Conservation (phyloP, 2,888 invertebrate species). For the Steinernema scapterisci region DNA sequence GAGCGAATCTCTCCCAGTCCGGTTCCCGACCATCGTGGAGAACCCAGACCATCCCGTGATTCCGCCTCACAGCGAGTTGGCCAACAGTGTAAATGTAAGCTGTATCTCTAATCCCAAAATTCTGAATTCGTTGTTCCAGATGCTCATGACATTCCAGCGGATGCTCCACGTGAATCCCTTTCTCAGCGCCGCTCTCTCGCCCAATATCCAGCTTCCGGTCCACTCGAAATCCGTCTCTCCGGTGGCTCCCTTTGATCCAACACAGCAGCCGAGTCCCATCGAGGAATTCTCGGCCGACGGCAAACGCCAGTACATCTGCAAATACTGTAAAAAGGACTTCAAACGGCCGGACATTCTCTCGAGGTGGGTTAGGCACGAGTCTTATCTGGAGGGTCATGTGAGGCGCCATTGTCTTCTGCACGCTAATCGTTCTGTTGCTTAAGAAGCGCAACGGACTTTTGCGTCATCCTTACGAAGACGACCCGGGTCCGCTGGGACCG, state of each 20-base stretch:
- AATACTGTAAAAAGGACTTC: conserved; percentile 62
- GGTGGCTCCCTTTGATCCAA: conserved; percentile 29
- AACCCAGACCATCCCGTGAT: background rate
- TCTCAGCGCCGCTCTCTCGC: background rate
- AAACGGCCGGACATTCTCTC: conserved; percentile 63
- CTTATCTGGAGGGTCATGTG: conserved; percentile 20
- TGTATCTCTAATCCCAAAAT: background rate
- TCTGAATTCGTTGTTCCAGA: background rate
- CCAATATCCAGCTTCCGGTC: conserved; percentile 1
- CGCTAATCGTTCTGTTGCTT: background rate
- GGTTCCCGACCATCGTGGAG: conserved; percentile 20
- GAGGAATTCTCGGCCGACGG: conserved; percentile 33
- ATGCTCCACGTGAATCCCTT: conserved; percentile 7
- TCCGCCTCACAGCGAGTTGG: background rate
- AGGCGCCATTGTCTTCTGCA: conserved; percentile 6
- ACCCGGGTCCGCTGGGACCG: background rate
- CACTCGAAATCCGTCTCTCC: conserved; percentile 16
- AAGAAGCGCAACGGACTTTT: background rate
- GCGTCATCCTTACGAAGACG: background rate
- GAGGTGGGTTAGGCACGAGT: conserved; percentile 39
- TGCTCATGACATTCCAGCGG: conserved; percentile 6
- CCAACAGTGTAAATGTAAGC: conserved; percentile 4
- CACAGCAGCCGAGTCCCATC: conserved; percentile 24
- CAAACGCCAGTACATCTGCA: conserved; percentile 50
- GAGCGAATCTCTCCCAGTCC: conserved; percentile 44